Conservation (phyloP, 2,113 vertebrate genomes). For the Myodes glareolus region DNA sequence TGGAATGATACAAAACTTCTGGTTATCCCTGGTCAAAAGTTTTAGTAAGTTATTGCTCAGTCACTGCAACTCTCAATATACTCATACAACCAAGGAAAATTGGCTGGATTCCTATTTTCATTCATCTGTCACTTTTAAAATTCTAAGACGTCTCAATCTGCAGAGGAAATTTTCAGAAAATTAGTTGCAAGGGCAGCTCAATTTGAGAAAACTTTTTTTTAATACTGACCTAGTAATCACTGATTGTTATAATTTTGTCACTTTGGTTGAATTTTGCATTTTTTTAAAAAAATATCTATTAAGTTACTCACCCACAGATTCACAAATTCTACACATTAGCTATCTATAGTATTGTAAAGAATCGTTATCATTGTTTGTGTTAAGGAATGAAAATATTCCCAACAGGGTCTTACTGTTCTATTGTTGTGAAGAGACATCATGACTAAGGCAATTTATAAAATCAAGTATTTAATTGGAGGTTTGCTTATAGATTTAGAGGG, state of each 20-base stretch:
- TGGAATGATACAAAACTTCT: slow-evolving; percentile 72
- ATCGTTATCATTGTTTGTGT: not conserved
- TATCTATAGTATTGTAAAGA: not conserved
- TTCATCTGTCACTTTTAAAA: slow-evolving; percentile 55
- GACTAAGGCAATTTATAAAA: not conserved
- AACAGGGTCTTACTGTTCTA: not conserved
- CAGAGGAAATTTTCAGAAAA: slow-evolving; percentile 3
- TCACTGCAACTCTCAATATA: slow-evolving; percentile 68
- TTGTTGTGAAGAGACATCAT: not conserved
- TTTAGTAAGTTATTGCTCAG: slow-evolving; percentile 81
- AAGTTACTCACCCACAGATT: not conserved
- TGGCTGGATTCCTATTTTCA: slow-evolving; percentile 26
- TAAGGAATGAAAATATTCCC: not conserved
- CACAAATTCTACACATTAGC: not conserved
- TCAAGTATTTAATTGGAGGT: not conserved
- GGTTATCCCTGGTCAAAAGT: slow-evolving; percentile 81
- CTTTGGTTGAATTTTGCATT: not conserved
- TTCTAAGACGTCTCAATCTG: not conserved
- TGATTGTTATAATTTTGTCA: not conserved
- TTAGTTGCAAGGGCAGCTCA: not conserved
- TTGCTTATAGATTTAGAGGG: not conserved
- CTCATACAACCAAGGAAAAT: slow-evolving; percentile 49
- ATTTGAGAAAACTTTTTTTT: not conserved
- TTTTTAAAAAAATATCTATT: not conserved
- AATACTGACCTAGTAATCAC: not conserved